These are phyloP conservation scores for Arnoldichthys spilopterus DNA, from an alignment of 2,797 vertebrate genomes.

Conservation along the genomic window DNA sequence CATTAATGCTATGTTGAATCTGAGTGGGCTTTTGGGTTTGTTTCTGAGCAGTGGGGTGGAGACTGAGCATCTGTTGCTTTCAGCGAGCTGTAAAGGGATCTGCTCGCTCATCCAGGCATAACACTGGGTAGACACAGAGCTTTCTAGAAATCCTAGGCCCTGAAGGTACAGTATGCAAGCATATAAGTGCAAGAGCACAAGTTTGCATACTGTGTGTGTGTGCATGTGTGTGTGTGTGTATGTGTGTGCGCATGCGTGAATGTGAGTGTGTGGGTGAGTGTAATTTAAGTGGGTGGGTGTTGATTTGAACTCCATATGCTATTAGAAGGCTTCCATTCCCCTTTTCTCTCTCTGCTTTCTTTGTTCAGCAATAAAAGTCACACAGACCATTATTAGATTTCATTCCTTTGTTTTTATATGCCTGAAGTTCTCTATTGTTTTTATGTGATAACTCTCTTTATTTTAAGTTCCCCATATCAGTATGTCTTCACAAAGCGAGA, in stretches of 20 bases:
- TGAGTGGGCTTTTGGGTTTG: conserved; percentile 25
- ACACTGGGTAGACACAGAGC: conserved; percentile 24
- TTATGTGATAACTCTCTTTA: neutral
- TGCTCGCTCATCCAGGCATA: conserved; percentile 26
- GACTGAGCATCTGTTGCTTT: conserved; percentile 16
- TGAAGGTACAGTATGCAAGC: conserved; percentile 5
- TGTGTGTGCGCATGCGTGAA: neutral
- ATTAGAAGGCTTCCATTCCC: neutral
- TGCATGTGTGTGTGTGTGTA: neutral
- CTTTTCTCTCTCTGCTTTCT: conserved; percentile 3
- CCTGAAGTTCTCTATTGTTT: conserved; percentile 9
- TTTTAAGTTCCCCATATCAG: conserved; percentile 8
- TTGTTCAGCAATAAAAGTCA: conserved; percentile 11
- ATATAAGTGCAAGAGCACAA: conserved; percentile 17
- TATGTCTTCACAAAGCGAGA: neutral
- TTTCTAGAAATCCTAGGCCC: conserved; percentile 33
- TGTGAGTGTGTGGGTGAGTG: neutral
- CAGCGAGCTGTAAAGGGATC: conserved; percentile 28
- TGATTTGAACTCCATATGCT: conserved; percentile 10
- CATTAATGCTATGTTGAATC: neutral
- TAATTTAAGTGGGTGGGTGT: conserved; percentile 18
- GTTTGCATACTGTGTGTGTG: neutral
- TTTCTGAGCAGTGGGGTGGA: conserved; percentile 26
- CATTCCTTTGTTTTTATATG: neutral
- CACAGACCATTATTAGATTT: conserved; percentile 13